A percentile compares a stretch with the other conserved stretches of the same genome.
Evolutionary conservation across 92 coral and sea anemone species (phyloP).

Genomic region (Bergia puertoricense): DNA sequence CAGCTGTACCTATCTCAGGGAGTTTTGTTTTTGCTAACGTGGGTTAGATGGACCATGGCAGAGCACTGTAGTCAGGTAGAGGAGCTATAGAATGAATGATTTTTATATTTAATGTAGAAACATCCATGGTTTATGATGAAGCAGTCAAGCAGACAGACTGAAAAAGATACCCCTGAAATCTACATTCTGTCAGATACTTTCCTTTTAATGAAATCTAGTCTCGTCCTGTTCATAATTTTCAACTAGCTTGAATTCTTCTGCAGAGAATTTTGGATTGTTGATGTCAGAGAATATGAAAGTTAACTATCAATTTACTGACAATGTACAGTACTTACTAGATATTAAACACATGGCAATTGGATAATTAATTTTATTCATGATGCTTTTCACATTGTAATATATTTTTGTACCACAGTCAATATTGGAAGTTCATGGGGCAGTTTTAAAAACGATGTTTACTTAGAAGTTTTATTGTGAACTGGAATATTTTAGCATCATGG

Average conservation of each 20-base stretch:
- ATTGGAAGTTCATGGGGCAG: neutral
- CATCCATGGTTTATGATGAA: neutral
- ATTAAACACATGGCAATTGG: neutral
- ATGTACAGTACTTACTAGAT: too few relatives aligned
- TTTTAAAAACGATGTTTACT: neutral
- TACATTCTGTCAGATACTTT: too few relatives aligned
- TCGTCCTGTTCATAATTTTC: neutral
- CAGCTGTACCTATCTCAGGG: neutral
- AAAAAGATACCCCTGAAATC: neutral
- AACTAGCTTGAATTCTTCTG: neutral
- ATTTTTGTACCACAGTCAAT: neutral
- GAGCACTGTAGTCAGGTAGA: too few relatives aligned
- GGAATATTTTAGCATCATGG: neutral
- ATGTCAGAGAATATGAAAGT: too few relatives aligned
- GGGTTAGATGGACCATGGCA: neutral
- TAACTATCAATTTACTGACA: too few relatives aligned
- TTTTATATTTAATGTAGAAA: too few relatives aligned
- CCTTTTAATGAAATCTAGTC: neutral
- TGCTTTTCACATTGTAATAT: neutral
- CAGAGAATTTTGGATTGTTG: too few relatives aligned
- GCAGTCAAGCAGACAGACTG: neutral
- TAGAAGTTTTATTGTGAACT: too few relatives aligned
- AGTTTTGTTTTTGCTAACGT: neutral
- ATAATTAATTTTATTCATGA: neutral
- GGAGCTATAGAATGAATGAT: neutral